These are phyloP conservation scores for Oligia strigilis DNA, from an alignment of 2,888 invertebrate species.

Conservation along the genomic window DNA sequence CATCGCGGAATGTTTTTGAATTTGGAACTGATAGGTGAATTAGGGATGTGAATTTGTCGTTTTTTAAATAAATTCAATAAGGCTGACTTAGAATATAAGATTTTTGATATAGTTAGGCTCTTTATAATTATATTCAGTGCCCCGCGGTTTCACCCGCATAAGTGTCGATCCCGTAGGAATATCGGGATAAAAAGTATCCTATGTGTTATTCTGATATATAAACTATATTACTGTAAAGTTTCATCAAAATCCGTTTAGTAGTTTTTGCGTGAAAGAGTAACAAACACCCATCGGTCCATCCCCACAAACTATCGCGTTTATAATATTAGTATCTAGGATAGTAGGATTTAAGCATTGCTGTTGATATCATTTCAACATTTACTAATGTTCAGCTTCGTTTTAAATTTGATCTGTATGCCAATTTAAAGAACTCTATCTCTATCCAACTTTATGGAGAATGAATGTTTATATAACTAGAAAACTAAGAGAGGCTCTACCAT, in stretches of 20 bases:
- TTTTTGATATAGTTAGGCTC: background rate
- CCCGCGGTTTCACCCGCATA: too few species aligned
- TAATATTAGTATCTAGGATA: too few species aligned
- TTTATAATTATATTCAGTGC: background rate
- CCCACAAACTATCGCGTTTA: too few species aligned
- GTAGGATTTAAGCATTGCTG: background rate
- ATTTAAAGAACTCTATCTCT: background rate
- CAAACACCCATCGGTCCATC: too few species aligned
- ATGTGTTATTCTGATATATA: too few species aligned
- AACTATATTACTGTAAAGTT: too few species aligned
- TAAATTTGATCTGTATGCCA: background rate
- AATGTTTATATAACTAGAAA: background rate
- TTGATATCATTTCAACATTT: background rate
- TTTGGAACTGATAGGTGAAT: constrained; percentile 32
- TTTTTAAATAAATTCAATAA: background rate
- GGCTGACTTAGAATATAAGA: background rate
- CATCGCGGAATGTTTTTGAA: constrained; percentile 53
- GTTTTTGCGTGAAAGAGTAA: too few species aligned
- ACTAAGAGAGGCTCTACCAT: too few species aligned
- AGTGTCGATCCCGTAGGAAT: too few species aligned
- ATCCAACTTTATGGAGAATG: background rate
- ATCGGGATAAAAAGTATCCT: too few species aligned
- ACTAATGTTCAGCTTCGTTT: background rate
- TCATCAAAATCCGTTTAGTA: too few species aligned
- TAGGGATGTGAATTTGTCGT: constrained; percentile 17